These are phyloP conservation scores for Cyprichromis sp. DNA, from an alignment of 2,113 vertebrate genomes.

Conservation along the genomic window DNA sequence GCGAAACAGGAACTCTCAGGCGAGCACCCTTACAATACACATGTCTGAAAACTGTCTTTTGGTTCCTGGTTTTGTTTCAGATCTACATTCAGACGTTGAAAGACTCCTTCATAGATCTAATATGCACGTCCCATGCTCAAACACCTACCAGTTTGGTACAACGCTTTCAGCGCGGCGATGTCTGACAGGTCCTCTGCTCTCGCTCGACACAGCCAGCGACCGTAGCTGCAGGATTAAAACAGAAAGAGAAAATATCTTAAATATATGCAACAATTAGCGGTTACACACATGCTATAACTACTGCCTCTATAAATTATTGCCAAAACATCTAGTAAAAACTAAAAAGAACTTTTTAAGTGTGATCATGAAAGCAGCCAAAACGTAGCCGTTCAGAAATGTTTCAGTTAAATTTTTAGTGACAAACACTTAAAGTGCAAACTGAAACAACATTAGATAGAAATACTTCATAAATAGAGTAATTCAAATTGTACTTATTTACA, in stretches of 20 bases:
- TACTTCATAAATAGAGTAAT: background rate
- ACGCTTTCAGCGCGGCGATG: slow-evolving; percentile 92
- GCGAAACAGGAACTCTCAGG: background rate
- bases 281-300: background rate
- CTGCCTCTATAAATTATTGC: background rate
- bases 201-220: slow-evolving; percentile 92
- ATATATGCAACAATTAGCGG: background rate
- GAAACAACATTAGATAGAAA: background rate
- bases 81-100: background rate
- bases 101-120: background rate
- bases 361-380: background rate
- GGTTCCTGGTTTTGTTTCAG: background rate
- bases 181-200: slow-evolving; percentile 95
- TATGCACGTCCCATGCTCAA: background rate
- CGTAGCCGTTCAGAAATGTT: background rate
- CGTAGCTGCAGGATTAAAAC: slow-evolving; percentile 77
- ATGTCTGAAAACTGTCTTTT: background rate
- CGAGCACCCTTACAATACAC: background rate
- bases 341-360: background rate
- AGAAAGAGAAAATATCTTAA: background rate
- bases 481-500: background rate
- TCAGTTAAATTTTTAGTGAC: background rate
- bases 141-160: slow-evolving; percentile 91
- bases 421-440: background rate
- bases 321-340: background rate